phyloP scores from a whole-genome alignment of 2,113 vertebrate species.

The Harpagus bidentatus region DNA sequence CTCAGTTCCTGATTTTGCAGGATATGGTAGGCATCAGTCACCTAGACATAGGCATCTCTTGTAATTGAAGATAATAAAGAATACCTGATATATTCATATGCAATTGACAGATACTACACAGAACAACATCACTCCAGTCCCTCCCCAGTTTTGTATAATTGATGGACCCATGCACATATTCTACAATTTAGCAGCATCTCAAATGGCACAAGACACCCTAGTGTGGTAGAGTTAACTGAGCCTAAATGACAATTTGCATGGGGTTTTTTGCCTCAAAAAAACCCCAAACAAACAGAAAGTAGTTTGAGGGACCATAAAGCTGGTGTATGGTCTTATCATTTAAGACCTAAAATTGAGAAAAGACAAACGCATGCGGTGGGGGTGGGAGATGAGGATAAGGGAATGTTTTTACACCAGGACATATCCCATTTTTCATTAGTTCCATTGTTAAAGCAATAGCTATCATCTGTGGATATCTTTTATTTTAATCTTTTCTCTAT shows the following conservation, averaged over 20 bases:
- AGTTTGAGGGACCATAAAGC: background rate
- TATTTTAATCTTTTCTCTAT: background rate
- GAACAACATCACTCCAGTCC: background rate
- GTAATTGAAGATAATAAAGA: background rate
- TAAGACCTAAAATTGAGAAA: background rate
- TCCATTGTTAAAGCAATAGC: background rate
- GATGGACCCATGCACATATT: background rate
- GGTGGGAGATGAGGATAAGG: background rate
- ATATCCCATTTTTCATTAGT: background rate
- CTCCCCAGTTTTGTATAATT: background rate
- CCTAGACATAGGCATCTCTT: background rate
- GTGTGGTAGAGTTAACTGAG: background rate
- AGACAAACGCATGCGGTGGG: background rate
- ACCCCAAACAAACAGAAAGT: background rate
- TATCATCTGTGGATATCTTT: background rate
- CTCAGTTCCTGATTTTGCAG: background rate
- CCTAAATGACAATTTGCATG: background rate
- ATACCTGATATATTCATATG: background rate
- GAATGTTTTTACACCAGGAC: background rate
- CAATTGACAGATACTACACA: background rate
- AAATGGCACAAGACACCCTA: background rate
- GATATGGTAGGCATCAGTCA: background rate
- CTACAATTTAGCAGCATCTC: background rate
- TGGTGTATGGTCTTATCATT: background rate
- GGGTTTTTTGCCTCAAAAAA: background rate